These are phyloP conservation scores for Lucilia cuprina DNA, from an alignment of 1,140 invertebrate genomes.

Conservation along the genomic window DNA sequence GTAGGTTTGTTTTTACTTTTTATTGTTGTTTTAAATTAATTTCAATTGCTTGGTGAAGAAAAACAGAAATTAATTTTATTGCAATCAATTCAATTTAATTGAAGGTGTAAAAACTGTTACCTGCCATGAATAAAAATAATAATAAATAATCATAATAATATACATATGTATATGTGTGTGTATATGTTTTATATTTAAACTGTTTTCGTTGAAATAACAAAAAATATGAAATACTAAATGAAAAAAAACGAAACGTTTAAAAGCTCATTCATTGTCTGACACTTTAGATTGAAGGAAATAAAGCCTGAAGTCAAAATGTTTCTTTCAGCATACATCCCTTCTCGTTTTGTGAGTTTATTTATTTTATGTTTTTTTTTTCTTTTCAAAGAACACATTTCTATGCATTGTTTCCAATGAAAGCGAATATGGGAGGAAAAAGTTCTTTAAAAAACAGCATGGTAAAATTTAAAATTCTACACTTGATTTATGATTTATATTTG, in stretches of 20 bases:
- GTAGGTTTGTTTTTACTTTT: not conserved
- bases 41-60: not conserved
- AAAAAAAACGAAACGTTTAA: not conserved
- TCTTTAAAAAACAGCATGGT: not conserved
- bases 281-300: not conserved
- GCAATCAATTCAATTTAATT: slow-evolving; percentile 23
- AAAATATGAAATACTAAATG: not conserved
- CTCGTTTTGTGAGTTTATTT: too few relatives aligned
- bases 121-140: slow-evolving; percentile 25
- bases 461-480: not conserved
- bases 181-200: not conserved
- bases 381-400: not conserved
- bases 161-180: not conserved
- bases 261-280: not conserved
- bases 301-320: not conserved
- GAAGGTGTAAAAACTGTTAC: slow-evolving; percentile 27
- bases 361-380: too few relatives aligned
- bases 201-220: not conserved
- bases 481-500: not conserved
- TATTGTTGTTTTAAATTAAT: not conserved
- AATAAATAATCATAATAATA: slow-evolving; percentile 28
- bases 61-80: slow-evolving; percentile 21
- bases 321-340: not conserved
- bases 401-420: not conserved
- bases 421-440: not conserved